A percentile compares a stretch with the other conserved stretches of the same genome.
Evolutionary conservation across 2,113 vertebrate species (phyloP).

Genomic region (Dasypus novemcinctus): DNA sequence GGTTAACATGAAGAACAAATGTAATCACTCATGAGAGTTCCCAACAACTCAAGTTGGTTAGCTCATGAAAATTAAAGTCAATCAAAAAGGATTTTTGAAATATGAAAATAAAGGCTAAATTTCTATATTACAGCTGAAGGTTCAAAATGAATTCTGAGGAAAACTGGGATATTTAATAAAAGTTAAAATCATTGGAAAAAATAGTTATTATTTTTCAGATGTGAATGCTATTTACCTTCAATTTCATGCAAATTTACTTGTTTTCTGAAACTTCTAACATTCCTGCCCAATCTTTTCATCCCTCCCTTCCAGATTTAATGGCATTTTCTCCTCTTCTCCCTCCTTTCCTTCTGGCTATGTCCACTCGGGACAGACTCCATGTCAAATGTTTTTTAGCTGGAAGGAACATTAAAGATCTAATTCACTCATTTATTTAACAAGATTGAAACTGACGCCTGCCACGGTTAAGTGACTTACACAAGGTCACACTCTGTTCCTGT

Average conservation of each 20-base stretch:
- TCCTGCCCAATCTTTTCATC: neutral
- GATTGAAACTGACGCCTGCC: neutral
- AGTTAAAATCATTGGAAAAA: neutral
- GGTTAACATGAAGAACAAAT: neutral
- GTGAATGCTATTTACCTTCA: neutral
- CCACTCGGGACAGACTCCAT: neutral
- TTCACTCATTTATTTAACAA: neutral
- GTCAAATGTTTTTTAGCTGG: neutral
- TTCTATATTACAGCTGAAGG: neutral
- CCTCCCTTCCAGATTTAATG: neutral
- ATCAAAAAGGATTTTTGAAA: neutral
- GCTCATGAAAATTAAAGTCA: neutral
- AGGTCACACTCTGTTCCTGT: neutral
- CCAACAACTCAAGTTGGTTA: neutral
- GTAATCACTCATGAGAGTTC: fast-evolving
- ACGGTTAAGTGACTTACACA: slow-evolving; percentile 6
- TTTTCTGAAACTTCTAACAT: neutral
- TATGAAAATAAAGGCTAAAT: neutral
- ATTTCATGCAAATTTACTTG: neutral
- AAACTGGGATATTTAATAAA: neutral
- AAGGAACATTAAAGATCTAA: neutral
- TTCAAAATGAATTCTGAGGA: neutral
- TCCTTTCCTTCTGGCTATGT: neutral
- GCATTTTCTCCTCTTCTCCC: neutral
- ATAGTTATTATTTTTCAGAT: slow-evolving; percentile 1